Base-by-base conservation (phyloP, 1,140 invertebrate genomes). In the Ridgeia piscesae region DNA sequence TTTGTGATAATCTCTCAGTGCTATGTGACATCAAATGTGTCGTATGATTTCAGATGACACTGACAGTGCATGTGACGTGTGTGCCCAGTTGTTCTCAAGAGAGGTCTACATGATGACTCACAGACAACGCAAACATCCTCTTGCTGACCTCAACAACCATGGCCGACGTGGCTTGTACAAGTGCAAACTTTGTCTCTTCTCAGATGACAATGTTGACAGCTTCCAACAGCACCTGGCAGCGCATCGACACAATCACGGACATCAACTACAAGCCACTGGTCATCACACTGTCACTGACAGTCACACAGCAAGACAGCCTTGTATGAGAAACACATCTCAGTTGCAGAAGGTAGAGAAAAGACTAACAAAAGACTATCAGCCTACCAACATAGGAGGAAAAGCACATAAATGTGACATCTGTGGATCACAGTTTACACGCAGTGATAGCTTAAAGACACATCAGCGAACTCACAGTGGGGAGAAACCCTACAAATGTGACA, bases 331-430 rank as follows among this genome's bases (percentile, higher is more conserved):
- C 34, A 48, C 11, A 14, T 91, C 34, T 58, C 34, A 31, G 33
- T 42, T 21, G 48, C 6, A 33, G 48, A 93, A 93, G 50, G 89
- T 9, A 1, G 34, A 91, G 34, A 42, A 77, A 35, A 34, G 42
- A 8, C 77, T 91, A 34, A 89, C 93, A 27, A 93, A 89, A 9
- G 88, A 33, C 35, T 93, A 94, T 92, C 35, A 89, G 35, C 50
- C 42, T 2, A 89, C 92, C 17, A 93, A 94, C 89, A n/a, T 91
- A 33, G 93, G 92, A 33, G 93, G 94, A 91, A 94, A 92, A 58
- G 97, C 97, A 0, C 97, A 96, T 94, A 96, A 97, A 93, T 97
- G 93, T 92, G 90, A 92, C 34, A 77, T 91, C 33, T 92, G 93
- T 91, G 89, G n/a, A 9, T 9, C 35, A 50, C n/a, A 34, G n/a